phyloP scores from a whole-genome alignment of 2,797 vertebrate species.

The Clangula hyemalis region DNA sequence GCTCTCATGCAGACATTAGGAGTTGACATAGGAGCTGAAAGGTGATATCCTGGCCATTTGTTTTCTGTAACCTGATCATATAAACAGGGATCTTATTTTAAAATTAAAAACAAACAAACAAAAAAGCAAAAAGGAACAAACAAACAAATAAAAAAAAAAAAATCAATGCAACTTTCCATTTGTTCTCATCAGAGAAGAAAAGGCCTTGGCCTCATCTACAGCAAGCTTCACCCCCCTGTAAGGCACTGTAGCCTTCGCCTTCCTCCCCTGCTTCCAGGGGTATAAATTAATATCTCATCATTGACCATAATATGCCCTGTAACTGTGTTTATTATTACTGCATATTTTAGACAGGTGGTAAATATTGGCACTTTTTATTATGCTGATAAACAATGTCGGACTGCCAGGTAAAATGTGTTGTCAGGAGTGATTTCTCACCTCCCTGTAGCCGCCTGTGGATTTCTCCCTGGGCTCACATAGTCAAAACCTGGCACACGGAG shows the following conservation, averaged over 20 bases:
- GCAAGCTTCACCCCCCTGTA: conserved; percentile 12
- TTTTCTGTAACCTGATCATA: conserved; percentile 60
- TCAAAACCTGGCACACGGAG: background rate
- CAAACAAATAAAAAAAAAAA: background rate
- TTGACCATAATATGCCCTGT: conserved; percentile 65
- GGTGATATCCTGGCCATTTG: background rate
- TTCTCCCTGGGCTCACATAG: conserved; percentile 16
- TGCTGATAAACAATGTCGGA: conserved; percentile 73
- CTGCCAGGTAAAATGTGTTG: conserved; percentile 72
- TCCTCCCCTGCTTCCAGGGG: conserved; percentile 22
- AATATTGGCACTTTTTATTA: conserved; percentile 80
- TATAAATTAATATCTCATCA: conserved; percentile 74
- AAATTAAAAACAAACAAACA: background rate
- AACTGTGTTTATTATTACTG: conserved; percentile 75
- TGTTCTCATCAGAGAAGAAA: conserved; percentile 40
- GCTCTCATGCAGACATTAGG: background rate
- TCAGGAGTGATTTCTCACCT: conserved; percentile 74
- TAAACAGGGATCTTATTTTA: conserved; percentile 46
- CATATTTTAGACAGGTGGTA: conserved; percentile 73
- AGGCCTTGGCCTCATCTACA: conserved; percentile 26
- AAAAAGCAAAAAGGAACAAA: background rate
- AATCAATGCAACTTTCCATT: conserved; percentile 45
- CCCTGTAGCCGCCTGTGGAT: background rate
- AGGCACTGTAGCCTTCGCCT: conserved; percentile 2
- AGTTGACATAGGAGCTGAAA: background rate